Conservation (phyloP, 2,888 invertebrate species). For the Epinotia demarniana region DNA sequence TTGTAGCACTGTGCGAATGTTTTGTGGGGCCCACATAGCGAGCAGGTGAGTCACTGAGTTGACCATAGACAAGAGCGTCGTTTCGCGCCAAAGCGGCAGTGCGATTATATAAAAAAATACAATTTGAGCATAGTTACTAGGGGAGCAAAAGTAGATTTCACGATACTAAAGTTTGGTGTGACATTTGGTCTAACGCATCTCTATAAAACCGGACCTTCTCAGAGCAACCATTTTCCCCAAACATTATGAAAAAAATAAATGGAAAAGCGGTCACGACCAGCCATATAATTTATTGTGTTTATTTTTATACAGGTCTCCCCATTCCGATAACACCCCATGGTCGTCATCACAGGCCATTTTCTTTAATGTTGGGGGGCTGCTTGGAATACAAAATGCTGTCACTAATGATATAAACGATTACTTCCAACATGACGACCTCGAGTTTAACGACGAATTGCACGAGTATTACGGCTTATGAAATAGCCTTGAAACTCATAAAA, state of each 20-base stretch:
- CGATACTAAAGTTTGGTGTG: too few relatives aligned
- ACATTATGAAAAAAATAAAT: neutral
- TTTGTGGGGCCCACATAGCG: too few relatives aligned
- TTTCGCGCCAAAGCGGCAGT: too few relatives aligned
- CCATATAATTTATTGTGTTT: conserved; percentile 21
- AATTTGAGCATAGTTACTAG: too few relatives aligned
- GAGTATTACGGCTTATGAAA: conserved; percentile 31
- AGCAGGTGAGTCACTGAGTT: too few relatives aligned
- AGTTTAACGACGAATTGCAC: conserved; percentile 47
- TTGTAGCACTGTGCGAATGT: too few relatives aligned
- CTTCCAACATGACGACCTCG: conserved; percentile 57
- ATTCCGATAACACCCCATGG: conserved; percentile 50
- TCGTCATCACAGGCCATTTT: conserved; percentile 56
- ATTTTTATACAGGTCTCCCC: conserved; percentile 45
- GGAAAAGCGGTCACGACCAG: neutral
- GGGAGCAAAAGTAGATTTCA: too few relatives aligned
- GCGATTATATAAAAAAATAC: too few relatives aligned
- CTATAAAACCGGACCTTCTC: too few relatives aligned
- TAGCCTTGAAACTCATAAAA: neutral
- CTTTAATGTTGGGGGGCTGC: conserved; percentile 50
- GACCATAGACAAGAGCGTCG: too few relatives aligned
- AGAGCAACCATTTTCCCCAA: too few relatives aligned
- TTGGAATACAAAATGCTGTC: conserved; percentile 63
- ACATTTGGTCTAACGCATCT: too few relatives aligned
- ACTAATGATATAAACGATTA: conserved; percentile 68